phyloP scores from a whole-genome alignment of 1,140 invertebrate species.

The Centruroides vittatus region DNA sequence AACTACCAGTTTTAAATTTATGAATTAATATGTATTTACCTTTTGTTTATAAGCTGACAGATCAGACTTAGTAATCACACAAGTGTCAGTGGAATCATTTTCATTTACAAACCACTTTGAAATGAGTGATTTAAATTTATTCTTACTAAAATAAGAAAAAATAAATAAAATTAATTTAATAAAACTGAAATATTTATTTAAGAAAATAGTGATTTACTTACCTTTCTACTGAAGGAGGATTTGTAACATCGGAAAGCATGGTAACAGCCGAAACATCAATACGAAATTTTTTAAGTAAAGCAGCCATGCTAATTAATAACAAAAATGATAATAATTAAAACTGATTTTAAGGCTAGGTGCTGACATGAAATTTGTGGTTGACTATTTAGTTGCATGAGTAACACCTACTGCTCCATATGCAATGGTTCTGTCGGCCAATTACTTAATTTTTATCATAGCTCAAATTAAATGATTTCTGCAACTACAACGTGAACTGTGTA shows the following conservation, averaged over 20 bases:
- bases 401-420: too few species aligned
- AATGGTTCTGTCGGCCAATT: too few species aligned
- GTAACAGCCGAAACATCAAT: constrained; percentile 42
- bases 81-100: constrained; percentile 25
- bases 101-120: constrained; percentile 23
- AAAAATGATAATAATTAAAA: background rate
- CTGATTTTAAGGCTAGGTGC: background rate
- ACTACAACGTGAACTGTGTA: too few species aligned
- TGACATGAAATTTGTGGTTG: background rate
- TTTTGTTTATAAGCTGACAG: constrained; percentile 55
- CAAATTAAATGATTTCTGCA: too few species aligned
- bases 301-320: constrained; percentile 68
- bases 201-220: constrained; percentile 18
- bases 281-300: constrained; percentile 46
- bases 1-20: background rate
- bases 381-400: too few species aligned
- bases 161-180: background rate
- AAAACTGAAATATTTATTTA: background rate
- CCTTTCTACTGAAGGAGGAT: constrained; percentile 33
- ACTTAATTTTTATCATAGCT: too few species aligned
- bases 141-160: background rate
- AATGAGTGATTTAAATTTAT: constrained; percentile 13
- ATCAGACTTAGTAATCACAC: constrained; percentile 52
- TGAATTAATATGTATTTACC: constrained; percentile 19
- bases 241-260: constrained; percentile 35